Base-by-base conservation (phyloP, 2,888 invertebrate species). In the Graphium colonna region DNA sequence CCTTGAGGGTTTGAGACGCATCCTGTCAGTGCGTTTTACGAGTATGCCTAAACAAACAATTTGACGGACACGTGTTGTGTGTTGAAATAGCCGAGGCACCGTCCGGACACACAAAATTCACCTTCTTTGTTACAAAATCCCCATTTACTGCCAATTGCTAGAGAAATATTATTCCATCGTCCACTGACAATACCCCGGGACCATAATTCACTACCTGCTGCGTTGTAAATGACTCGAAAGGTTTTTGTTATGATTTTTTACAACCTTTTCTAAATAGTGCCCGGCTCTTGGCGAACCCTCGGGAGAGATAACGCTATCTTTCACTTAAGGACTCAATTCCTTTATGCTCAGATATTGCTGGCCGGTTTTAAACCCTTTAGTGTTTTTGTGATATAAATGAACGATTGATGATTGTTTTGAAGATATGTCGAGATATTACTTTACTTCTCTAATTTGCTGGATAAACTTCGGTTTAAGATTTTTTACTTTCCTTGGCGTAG, bases 21-120 rank as follows among this genome's bases (percentile, higher is more conserved):
- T 86, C 86, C 85, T 83, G 87, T 73, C 78, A 76, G 75, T 69
- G 73, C 65, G 73, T 75, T 82, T 84, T 84, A 86, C 78, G 82
- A 82, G 75, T 78, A 78, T 64, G 79, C 87, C 85, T 88, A 87
- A 87, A 84, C 81, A 86, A 87, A 88, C 81, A 88, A 75, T 75
- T 75, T 69, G 45, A 71, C 66, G 68, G 78, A 79, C 82, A 85
- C 77, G 77, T 86, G 84, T 80, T 71, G 73, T 73, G 66, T 67
- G 68, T 69, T 73, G 73, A 65, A 61, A 63, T 67, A 77, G 69
- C 75, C 77, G 71, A 64, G 73, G 69, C 68, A 67, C 64, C 65
- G 72, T 61, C 65, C 68, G 63, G 51, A 64, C 61, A 64, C 65
- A 60, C 61, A 49, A 67, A 64, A 58, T 64, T 68, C 49, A 53